Base-by-base conservation (phyloP, 2,797 vertebrate genomes). In the Ctenopoma multispine region DNA sequence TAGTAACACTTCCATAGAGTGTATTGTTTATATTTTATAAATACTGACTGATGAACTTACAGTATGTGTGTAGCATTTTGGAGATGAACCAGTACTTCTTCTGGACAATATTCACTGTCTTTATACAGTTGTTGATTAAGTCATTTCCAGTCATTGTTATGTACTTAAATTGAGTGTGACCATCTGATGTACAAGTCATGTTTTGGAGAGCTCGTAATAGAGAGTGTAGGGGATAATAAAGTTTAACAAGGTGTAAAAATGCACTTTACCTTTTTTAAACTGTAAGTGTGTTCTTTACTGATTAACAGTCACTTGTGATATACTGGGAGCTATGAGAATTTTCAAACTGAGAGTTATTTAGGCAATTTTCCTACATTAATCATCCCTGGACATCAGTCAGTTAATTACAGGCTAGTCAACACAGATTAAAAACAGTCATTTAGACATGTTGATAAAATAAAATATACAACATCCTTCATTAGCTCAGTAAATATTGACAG, bases 401-500 rank as follows among this genome's bases (percentile, higher is more conserved):
- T 48, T 21, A 81, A 75, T 48, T 54, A 57, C 17, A 50, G 47
- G 24, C 44, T 62, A 53, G 4, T 79, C 31, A 47, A 27, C 27
- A 23, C 34, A 71, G 47, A 61, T 48, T 56, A 36, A 44, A 58
- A 15, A 54, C 40, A 46, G 40, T 68, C 9, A 31, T 63, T 75
- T 43, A 41, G 14, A 65, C 51, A 56, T 49, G 41, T 63, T 47
- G 43, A 79, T 80, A 62, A 56, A 36, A 48, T 55, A 21, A 17
- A 78, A 82, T 74, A 67, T 0, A 58, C 50, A 72, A 47, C 50
- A 63, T 82, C 23, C 20, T 68, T 51, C 63, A 57, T 70, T 65
- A 69, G 58, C 48, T 78, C 50, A 54, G 34, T 77, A 56, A 61
- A 75, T 80, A 75, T 24, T 72, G 66, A 56, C 5, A 27, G 68